A percentile compares a stretch with the other conserved stretches of the same genome.
Conservation (phyloP, 2,797 vertebrate genomes). For the Otolemur crassicaudatus region DNA sequence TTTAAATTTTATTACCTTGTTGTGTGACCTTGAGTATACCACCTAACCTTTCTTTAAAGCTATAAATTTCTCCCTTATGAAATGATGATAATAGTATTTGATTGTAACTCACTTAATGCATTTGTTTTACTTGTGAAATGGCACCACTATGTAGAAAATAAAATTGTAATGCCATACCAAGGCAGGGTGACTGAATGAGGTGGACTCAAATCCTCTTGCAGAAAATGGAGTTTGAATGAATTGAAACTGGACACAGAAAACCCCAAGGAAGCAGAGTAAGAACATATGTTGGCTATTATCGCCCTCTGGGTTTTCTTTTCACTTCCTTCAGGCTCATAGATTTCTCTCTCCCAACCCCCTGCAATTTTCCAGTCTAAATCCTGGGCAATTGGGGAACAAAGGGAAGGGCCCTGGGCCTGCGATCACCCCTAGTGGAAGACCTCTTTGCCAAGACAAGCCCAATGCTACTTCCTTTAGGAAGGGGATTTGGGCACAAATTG, state of each 20-base stretch:
- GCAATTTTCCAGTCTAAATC: background rate
- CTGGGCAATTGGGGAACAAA: background rate
- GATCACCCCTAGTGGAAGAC: background rate
- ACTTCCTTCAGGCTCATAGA: background rate
- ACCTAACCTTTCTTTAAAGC: background rate
- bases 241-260: background rate
- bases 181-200: background rate
- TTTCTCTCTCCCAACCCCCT: too few species aligned
- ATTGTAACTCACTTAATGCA: background rate
- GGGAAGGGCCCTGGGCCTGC: background rate
- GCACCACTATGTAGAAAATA: background rate
- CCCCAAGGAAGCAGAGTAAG: background rate
- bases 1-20: background rate
- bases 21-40: conserved; percentile 1
- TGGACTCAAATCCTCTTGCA: background rate
- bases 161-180: background rate
- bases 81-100: background rate
- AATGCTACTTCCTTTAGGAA: background rate
- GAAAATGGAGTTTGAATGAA: background rate
- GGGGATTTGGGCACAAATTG: background rate
- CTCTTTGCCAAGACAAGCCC: background rate
- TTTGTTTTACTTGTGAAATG: background rate
- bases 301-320: background rate
- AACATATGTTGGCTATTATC: background rate
- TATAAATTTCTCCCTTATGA: background rate